These are phyloP conservation scores for Parasteatoda lunata DNA, from an alignment of 2,888 invertebrate genomes.

Conservation along the genomic window DNA sequence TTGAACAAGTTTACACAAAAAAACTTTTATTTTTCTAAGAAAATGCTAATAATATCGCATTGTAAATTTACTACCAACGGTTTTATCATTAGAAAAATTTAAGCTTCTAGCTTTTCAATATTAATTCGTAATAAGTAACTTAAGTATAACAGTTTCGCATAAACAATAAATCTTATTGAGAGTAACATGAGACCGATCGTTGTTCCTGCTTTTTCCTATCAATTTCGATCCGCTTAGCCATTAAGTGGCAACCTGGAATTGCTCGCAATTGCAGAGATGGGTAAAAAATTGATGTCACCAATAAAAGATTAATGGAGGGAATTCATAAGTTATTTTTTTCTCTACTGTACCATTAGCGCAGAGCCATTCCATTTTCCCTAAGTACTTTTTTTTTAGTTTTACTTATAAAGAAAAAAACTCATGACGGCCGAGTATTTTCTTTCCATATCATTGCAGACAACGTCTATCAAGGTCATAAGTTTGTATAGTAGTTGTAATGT, in stretches of 20 bases:
- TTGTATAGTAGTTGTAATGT: constrained; percentile 36
- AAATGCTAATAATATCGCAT: too few species aligned
- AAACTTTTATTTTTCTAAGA: too few species aligned
- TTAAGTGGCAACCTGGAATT: background rate
- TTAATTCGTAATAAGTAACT: too few species aligned
- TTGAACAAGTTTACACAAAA: too few species aligned
- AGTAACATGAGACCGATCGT: too few species aligned
- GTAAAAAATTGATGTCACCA: background rate
- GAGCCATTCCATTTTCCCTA: constrained; percentile 46
- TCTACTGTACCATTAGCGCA: constrained; percentile 54
- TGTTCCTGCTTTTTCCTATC: background rate
- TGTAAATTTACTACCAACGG: too few species aligned
- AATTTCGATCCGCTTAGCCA: constrained; percentile 2
- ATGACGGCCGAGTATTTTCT: constrained; percentile 37
- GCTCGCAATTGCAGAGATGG: constrained; percentile 2
- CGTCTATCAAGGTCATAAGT: constrained; percentile 33
- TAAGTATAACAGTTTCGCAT: too few species aligned
- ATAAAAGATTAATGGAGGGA: constrained; percentile 44
- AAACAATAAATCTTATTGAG: too few species aligned
- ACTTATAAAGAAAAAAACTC: constrained; percentile 31
- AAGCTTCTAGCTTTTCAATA: too few species aligned
- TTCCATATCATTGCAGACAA: constrained; percentile 50
- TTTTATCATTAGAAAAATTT: too few species aligned
- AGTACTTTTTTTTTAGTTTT: constrained; percentile 20
- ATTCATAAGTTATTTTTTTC: constrained; percentile 52